These are phyloP conservation scores for Uropsilus gracilis DNA, from an alignment of 2,113 vertebrate species.

Conservation along the genomic window DNA sequence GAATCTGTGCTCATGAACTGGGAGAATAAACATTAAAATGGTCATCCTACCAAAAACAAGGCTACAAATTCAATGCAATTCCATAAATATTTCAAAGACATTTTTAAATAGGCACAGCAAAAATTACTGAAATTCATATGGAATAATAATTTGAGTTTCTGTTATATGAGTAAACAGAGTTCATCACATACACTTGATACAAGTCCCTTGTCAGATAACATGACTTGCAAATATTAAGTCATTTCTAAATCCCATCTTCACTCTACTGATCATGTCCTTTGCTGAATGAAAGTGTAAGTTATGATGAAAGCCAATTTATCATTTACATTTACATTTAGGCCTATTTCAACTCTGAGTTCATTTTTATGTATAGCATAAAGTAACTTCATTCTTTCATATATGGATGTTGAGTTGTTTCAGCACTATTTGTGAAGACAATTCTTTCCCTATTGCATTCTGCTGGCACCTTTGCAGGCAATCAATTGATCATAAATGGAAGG, in stretches of 20 bases:
- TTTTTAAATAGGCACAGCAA: too few species aligned
- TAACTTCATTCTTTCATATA: neutral
- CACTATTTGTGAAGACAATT: neutral
- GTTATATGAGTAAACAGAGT: neutral
- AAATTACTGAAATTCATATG: too few species aligned
- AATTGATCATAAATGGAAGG: neutral
- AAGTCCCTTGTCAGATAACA: neutral
- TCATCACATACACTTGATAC: neutral
- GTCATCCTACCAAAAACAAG: too few species aligned
- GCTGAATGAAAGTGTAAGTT: neutral
- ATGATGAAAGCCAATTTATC: neutral
- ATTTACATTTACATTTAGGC: neutral
- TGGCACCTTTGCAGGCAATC: neutral
- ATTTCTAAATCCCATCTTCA: neutral
- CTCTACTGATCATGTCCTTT: neutral
- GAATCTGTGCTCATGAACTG: too few species aligned
- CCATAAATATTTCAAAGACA: too few species aligned
- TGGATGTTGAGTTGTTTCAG: neutral
- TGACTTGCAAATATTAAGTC: neutral
- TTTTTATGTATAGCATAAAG: neutral
- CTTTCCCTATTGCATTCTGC: neutral
- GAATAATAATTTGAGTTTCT: too few species aligned
- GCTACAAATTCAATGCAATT: too few species aligned
- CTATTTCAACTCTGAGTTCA: neutral
- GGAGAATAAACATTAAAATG: too few species aligned